Percentiles rank a stretch among this genome's conserved stretches.
phyloP scores from a whole-genome alignment of 2,888 invertebrate species.

The Spilosoma lubricipeda region DNA sequence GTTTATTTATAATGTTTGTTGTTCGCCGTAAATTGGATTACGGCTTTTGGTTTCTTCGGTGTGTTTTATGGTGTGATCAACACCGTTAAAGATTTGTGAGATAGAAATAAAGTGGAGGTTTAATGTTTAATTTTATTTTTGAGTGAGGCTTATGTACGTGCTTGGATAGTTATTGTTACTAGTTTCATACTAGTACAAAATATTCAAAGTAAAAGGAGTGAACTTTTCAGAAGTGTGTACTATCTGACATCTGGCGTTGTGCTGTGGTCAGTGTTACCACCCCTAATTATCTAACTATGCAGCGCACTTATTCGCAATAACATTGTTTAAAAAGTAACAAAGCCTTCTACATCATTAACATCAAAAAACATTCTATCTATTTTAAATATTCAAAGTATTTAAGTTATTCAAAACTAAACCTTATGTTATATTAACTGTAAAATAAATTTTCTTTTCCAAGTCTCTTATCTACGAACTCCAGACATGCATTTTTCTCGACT shows the following conservation, averaged over 20 bases:
- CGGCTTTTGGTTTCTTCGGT: constrained; percentile 41
- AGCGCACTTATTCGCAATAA: no score
- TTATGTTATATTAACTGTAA: not conserved
- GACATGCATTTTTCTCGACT: constrained; percentile 34
- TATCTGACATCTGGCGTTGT: no score
- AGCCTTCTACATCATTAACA: no score
- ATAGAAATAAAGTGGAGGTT: constrained; percentile 47
- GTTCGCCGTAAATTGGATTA: constrained; percentile 56
- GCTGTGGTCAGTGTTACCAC: no score
- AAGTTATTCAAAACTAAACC: not conserved
- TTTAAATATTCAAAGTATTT: not conserved
- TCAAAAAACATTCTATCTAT: no score
- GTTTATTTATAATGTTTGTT: constrained; percentile 57
- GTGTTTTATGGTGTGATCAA: constrained; percentile 52
- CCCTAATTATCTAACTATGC: no score
- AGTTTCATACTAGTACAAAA: no score
- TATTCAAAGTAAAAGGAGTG: no score
- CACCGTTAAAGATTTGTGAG: constrained; percentile 50
- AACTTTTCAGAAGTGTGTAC: no score
- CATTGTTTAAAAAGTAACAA: no score
- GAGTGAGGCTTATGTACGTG: constrained; percentile 40
- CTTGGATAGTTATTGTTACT: no score
- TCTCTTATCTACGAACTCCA: constrained; percentile 18
- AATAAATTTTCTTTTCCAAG: constrained; percentile 17
- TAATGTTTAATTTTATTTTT: constrained; percentile 52